phyloP scores from a whole-genome alignment of 2,797 vertebrate genomes.

The Myotis pilosus region DNA sequence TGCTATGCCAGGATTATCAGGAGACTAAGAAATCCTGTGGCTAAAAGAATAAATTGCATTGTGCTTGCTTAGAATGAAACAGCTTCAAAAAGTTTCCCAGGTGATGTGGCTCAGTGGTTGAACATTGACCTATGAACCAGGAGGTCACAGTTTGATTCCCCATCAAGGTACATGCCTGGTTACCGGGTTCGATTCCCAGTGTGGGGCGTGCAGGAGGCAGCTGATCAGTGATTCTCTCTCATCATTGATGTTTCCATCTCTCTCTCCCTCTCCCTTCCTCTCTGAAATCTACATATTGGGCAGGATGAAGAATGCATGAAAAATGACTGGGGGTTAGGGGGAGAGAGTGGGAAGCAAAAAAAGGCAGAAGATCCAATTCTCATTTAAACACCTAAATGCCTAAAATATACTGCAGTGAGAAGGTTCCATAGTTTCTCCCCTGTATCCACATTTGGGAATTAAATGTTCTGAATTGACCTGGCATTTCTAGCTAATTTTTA shows the following conservation, averaged over 20 bases:
- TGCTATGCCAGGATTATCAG: background rate
- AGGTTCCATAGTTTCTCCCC: background rate
- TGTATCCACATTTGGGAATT: background rate
- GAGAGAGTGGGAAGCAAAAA: background rate
- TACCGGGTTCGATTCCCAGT: no score
- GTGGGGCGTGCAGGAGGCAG: no score
- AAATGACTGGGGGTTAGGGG: background rate
- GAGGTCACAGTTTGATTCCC: no score
- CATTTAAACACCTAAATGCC: conserved; percentile 38
- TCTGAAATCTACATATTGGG: background rate
- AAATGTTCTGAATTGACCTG: background rate
- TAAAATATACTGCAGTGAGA: background rate
- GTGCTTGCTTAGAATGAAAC: background rate
- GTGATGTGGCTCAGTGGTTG: no score
- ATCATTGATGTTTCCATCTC: no score
- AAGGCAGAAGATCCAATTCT: background rate
- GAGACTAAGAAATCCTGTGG: background rate
- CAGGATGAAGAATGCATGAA: background rate
- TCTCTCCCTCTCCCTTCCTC: no score
- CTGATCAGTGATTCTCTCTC: no score
- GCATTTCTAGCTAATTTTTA: background rate
- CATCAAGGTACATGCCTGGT: no score
- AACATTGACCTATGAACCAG: no score
- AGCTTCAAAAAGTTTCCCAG: background rate
- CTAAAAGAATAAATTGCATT: background rate